Conservation (phyloP, 2,888 invertebrate genomes). For the Lasioglossum villosulum region DNA sequence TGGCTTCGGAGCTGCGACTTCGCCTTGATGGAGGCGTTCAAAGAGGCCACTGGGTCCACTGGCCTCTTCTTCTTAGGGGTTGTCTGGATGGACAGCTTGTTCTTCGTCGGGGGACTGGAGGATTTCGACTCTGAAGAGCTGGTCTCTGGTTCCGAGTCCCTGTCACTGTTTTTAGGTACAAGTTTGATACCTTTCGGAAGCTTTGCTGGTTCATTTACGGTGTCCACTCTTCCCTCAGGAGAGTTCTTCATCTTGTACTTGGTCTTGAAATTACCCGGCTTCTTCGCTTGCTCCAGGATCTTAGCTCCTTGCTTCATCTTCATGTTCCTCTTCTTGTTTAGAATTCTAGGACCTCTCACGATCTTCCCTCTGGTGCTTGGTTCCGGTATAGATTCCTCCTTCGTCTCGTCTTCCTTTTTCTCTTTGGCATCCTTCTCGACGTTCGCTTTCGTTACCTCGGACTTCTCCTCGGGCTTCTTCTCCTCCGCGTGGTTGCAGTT, state of each 20-base stretch:
- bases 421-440: slow-evolving; percentile 60
- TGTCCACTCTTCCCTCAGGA: slow-evolving; percentile 8
- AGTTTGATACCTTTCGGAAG: slow-evolving; percentile 35
- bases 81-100: slow-evolving; percentile 39
- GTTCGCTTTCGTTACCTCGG: slow-evolving; percentile 6
- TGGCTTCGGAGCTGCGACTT: slow-evolving; percentile 77
- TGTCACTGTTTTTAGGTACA: neutral
- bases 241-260: slow-evolving; percentile 35
- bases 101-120: slow-evolving; percentile 22
- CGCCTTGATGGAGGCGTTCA: slow-evolving; percentile 79
- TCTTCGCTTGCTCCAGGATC: slow-evolving; percentile 30
- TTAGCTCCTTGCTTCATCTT: slow-evolving; percentile 68
- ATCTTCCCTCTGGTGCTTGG: slow-evolving; percentile 55
- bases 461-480: slow-evolving; percentile 16
- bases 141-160: neutral
- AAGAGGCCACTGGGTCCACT: slow-evolving; percentile 72
- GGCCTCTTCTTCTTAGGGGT: slow-evolving; percentile 60
- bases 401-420: slow-evolving; percentile 10
- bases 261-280: slow-evolving; percentile 12
- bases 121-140: slow-evolving; percentile 25
- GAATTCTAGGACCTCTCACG: slow-evolving; percentile 64
- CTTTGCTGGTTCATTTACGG: slow-evolving; percentile 10
- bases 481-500: slow-evolving; percentile 43
- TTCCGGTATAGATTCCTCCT: neutral
- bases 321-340: slow-evolving; percentile 77